Evolutionary conservation across 2,797 vertebrate species (phyloP), one percentile per base, ranked within the genome.

Genomic region (Pantherophis vulpinus): DNA sequence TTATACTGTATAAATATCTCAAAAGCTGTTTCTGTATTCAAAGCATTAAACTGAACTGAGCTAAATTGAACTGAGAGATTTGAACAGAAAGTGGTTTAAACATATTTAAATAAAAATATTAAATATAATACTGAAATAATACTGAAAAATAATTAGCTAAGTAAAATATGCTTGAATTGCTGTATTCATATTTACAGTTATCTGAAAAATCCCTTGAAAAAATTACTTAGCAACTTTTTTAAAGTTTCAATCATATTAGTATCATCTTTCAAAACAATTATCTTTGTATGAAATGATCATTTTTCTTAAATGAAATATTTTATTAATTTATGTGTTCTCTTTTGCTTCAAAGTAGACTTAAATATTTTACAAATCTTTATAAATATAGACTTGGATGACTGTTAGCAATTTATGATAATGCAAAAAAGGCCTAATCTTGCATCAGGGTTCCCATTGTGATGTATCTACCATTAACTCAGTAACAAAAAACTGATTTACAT

Each of bases 381-480:
- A 32, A 90, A n/a, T 86, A 95, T 13, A 23, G 83, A 27, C 5
- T 88, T 27, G 0, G 32, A 79, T 86, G 14, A 3, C 89, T 94
- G 32, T 16, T 88, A 86, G 51, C 25, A 42, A 55, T 79, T 93
- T 90, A 29, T 59, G 86, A 95, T 16, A 87, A 89, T 94, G 91
- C 91, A 47, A 58, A 14, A 86, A 89, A 93, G 63, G 58, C 56
- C 86, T 83, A 60, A 91, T 32, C 42, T 74, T 93, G 66, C 90
- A 79, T 83, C 86, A 93, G n/a, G 42, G 25, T 25, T 1, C 25
- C 87, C 87, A 91, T 93, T 93, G 27, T 93, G 87, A 89, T 88
- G 90, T 91, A 32, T 61, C 14, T 63, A 60, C 42, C 20, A 94
- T 90, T 83, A 92, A 6, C 8, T 47, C 29, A 87, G 90, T 96